phyloP scores from a whole-genome alignment of 1,140 invertebrate species.

The Dendrolimus punctatus region DNA sequence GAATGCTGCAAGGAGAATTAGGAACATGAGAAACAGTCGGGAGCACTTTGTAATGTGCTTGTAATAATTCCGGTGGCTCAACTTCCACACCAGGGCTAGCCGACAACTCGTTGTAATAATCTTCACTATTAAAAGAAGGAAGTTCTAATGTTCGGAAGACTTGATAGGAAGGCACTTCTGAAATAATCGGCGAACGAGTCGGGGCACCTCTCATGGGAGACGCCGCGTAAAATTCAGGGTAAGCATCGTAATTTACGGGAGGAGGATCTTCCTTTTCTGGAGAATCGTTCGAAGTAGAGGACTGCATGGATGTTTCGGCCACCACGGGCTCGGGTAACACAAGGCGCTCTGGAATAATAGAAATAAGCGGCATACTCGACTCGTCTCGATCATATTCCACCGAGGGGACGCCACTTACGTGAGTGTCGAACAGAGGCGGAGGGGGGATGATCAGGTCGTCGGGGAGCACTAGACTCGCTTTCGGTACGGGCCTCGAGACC shows the following conservation, averaged over 20 bases:
- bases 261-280: constrained; percentile 54
- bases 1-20: constrained; percentile 52
- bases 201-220: too few relatives aligned
- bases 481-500: constrained; percentile 26
- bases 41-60: constrained; percentile 58
- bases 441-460: constrained; percentile 63
- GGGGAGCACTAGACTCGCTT: constrained; percentile 32
- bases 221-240: constrained; percentile 23
- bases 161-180: constrained; percentile 49
- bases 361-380: constrained; percentile 41
- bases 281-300: constrained; percentile 53
- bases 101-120: constrained; percentile 41
- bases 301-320: constrained; percentile 59
- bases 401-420: constrained; percentile 43
- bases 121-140: constrained; percentile 29
- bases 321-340: constrained; percentile 45
- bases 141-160: constrained; percentile 39
- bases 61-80: constrained; percentile 55
- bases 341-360: constrained; percentile 48
- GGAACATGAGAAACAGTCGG: constrained; percentile 64
- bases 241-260: constrained; percentile 53
- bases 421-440: constrained; percentile 56
- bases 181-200: constrained; percentile 3
- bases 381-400: constrained; percentile 15
- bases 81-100: constrained; percentile 45